Conservation (phyloP, 2,797 vertebrate species). For the Gymnoscopelus braueri region DNA sequence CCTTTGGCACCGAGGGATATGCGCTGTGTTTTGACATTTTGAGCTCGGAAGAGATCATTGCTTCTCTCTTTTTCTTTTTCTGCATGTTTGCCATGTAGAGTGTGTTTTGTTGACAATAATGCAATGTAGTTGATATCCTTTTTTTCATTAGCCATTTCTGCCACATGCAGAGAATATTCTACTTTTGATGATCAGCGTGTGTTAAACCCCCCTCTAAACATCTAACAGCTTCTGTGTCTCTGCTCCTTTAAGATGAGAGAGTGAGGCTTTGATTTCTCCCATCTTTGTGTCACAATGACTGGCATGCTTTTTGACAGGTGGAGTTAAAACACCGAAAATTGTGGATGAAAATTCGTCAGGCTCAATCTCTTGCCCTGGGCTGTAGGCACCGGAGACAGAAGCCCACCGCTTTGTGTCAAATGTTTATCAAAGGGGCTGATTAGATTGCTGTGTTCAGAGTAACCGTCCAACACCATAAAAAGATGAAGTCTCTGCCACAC, state of each 20-base stretch:
- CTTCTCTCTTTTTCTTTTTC: slow-evolving; percentile 13
- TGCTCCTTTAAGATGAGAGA: slow-evolving; percentile 77
- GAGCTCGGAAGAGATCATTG: slow-evolving; percentile 38
- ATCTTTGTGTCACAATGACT: slow-evolving; percentile 83
- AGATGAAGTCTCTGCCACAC: slow-evolving; percentile 43
- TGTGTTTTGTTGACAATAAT: neutral
- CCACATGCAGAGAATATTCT: neutral
- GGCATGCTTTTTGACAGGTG: slow-evolving; percentile 81
- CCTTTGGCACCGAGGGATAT: slow-evolving; percentile 27
- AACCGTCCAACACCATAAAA: slow-evolving; percentile 63
- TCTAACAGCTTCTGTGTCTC: slow-evolving; percentile 53
- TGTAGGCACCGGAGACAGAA: slow-evolving; percentile 79
- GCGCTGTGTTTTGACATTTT: slow-evolving; percentile 40
- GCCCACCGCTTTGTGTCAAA: slow-evolving; percentile 84
- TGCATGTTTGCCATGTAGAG: slow-evolving; percentile 23
- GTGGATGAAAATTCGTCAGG: slow-evolving; percentile 80
- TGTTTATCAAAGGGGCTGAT: slow-evolving; percentile 87
- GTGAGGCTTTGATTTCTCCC: slow-evolving; percentile 80
- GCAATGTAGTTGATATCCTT: neutral
- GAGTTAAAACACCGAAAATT: slow-evolving; percentile 81
- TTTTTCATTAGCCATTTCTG: slow-evolving; percentile 7
- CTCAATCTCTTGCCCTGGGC: slow-evolving; percentile 83
- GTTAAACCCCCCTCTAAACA: slow-evolving; percentile 63
- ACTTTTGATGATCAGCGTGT: slow-evolving; percentile 29
- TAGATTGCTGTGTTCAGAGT: slow-evolving; percentile 79